Conservation (phyloP, 2,113 vertebrate genomes). For the Tragulus kanchil region DNA sequence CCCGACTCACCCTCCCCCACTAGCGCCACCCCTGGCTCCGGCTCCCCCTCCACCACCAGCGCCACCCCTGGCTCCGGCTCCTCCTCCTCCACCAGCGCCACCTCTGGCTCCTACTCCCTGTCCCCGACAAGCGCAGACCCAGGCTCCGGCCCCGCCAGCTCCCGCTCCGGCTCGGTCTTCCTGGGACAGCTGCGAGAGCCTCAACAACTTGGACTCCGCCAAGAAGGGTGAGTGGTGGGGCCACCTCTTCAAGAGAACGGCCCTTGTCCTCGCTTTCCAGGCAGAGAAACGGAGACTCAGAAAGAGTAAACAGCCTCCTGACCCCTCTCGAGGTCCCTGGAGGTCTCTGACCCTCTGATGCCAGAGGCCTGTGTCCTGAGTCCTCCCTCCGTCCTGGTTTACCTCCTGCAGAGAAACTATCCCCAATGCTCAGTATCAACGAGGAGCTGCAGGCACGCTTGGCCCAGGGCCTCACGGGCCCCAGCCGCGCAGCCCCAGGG, state of each 20-base stretch:
- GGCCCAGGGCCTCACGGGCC: slow-evolving; percentile 69
- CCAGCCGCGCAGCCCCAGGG: slow-evolving; percentile 37
- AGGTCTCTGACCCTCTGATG: not conserved
- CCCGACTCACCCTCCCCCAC: not conserved
- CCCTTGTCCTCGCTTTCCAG: not conserved
- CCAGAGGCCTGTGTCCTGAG: not conserved
- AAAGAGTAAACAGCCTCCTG: not conserved
- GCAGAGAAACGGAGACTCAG: not conserved
- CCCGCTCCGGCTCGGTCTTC: not conserved
- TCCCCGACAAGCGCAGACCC: not conserved
- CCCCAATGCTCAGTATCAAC: slow-evolving; percentile 77
- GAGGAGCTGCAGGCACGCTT: slow-evolving; percentile 80
- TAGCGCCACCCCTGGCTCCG: not conserved
- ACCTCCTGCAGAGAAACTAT: slow-evolving; percentile 76
- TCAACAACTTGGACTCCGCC: slow-evolving; percentile 54
- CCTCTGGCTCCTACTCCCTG: not conserved
- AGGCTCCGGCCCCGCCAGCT: accelerated
- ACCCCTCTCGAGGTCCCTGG: not conserved
- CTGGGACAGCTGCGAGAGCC: slow-evolving; percentile 77
- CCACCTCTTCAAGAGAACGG: not conserved
- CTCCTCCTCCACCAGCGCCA: not conserved
- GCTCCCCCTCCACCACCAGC: not conserved
- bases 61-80: not conserved
- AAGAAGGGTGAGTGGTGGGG: slow-evolving; percentile 81
- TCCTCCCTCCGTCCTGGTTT: not conserved